Conservation (phyloP, 2,797 vertebrate species). For the Rhinogobio ventralis region DNA sequence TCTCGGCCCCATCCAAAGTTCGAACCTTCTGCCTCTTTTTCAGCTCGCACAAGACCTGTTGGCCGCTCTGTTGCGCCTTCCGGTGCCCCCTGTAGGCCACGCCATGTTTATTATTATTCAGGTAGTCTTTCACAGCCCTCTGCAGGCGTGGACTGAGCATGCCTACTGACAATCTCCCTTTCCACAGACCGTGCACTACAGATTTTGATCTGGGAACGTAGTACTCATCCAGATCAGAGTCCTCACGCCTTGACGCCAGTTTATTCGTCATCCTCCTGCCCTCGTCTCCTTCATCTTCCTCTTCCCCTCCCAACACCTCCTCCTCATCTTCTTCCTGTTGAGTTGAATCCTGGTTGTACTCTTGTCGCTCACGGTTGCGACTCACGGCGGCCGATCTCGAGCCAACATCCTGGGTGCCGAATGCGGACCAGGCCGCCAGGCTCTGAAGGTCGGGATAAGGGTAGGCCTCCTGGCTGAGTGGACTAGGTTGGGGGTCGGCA, state of each 20-base stretch:
- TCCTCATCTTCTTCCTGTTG: conserved; percentile 64
- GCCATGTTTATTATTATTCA: conserved; percentile 90
- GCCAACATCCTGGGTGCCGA: conserved; percentile 76
- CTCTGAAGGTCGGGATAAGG: conserved; percentile 74
- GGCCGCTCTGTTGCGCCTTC: conserved; percentile 68
- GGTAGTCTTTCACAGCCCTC: conserved; percentile 91
- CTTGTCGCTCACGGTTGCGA: conserved; percentile 72
- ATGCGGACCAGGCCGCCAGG: conserved; percentile 80
- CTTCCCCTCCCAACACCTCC: conserved; percentile 58
- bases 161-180: conserved; percentile 84
- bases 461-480: conserved; percentile 69
- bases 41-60: conserved; percentile 88
- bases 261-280: conserved; percentile 63
- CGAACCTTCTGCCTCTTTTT: conserved; percentile 81
- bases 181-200: conserved; percentile 89
- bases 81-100: conserved; percentile 85
- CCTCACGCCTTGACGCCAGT: conserved; percentile 60
- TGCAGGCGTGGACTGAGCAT: conserved; percentile 93
- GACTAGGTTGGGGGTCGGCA: conserved; percentile 65
- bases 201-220: conserved; percentile 87
- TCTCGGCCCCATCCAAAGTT: conserved; percentile 91
- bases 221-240: conserved; percentile 81
- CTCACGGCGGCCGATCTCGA: conserved; percentile 64
- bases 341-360: conserved; percentile 69
- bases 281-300: conserved; percentile 56